Base-by-base conservation (phyloP, 2,113 vertebrate species). In the Solea solea region DNA sequence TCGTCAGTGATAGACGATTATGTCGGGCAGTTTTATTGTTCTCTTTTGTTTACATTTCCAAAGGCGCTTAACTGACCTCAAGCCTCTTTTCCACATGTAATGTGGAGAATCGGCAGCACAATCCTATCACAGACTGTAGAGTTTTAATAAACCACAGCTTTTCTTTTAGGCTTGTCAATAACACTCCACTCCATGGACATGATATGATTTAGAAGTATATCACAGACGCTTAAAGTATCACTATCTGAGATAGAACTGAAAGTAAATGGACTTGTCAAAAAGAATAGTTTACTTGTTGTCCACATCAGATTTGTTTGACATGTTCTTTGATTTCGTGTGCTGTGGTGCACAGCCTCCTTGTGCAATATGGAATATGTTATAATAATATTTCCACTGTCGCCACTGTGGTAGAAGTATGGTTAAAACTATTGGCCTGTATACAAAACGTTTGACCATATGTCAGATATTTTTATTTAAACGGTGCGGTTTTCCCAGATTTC, bases 251-350 rank as follows among this genome's bases (percentile, higher is more conserved):
- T 34, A 16, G 45, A 67, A 51, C 15, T 51, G 27, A 9, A 57
- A 6, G n/a, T 52, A 72, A 72, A 67, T 46, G 13, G 7, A 46
- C 15, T 44, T 45, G 51, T 56, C 40, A 16, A 13, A 7, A 64
- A 28, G 2, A 73, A 64, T 8, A 27, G n/a, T 21, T 14, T 25
- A 6, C n/a, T 52, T 40, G 9, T 50, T 64, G 7, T 51, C 40
- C 10, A 45, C 51, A n/a, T 49, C 54, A 14, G 15, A 40, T 58
- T 16, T 59, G 15, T 64, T 62, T 64, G 8, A 21, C 16, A 56
- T 67, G 27, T 25, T 21, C 34, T 39, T 27, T 78, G 55, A 72
- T 76, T 48, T 48, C 9, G 4, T 48, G 11, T 77, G 52, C 27
- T 11, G 10, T 11, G n/a, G 12, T 62, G 25, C 62, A 54, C 13